Base-by-base conservation (phyloP, 2,113 vertebrate genomes). In the Spea bombifrons region DNA sequence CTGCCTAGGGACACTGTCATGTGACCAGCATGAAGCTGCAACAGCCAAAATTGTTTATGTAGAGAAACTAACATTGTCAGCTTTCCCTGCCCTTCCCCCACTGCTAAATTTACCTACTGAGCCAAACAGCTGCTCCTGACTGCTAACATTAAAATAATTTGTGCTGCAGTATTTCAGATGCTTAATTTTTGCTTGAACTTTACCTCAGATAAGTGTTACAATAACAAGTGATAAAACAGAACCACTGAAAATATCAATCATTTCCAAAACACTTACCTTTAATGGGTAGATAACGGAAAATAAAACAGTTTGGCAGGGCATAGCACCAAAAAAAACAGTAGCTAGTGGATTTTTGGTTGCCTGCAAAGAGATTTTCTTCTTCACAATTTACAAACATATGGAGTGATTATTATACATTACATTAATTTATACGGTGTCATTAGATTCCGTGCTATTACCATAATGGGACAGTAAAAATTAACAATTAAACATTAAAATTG, bases 81-180 rank as follows among this genome's bases (percentile, higher is more conserved):
- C 89, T 83, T 90, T 90, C 84, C 87, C 85, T 83, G 64, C 76
- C 92, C 92, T 90, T 90, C 90, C 91, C 90, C 90, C 87, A 90
- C 87, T 52, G 63, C 84, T 82, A 85, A 88, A 90, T 86, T 46
- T 13, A 81, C 90, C 90, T 91, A 90, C 88, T 5, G 84, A 93
- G 91, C 91, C 92, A 91, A 92, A 92, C 92, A 93, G 92, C 92
- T 93, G 92, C 92, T 92, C 92, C 91, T 89, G 89, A 91, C 91
- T 92, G 91, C 91, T 92, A 92, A 92, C 91, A 92, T 93, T 93
- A 92, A 92, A 93, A 90, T 93, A 89, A 93, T 93, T 93, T 92
- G 91, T 92, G 92, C 91, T 92, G 91, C 92, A 92, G 90, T 90
- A 90, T 89, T 91, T 91, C 92, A 92, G 92, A 91, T 93, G 92